phyloP scores from a whole-genome alignment of 1,140 invertebrate genomes.

The Venustaconcha ellipsiformis region DNA sequence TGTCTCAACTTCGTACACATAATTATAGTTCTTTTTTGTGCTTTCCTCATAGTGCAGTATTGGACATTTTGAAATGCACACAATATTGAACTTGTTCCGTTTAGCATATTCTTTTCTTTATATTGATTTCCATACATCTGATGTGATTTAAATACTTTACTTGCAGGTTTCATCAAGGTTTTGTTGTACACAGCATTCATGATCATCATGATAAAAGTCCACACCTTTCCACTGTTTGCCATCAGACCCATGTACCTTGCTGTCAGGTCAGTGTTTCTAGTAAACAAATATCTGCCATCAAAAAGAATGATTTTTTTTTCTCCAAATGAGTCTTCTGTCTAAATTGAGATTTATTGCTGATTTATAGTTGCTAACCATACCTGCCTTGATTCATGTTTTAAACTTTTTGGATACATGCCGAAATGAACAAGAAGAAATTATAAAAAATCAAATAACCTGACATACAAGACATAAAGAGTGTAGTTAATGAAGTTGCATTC shows the following conservation, averaged over 20 bases:
- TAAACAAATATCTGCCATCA: not conserved
- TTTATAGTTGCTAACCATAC: too few species aligned
- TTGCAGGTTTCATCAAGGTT: constrained; percentile 81
- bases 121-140: too few species aligned
- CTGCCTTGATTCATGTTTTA: too few species aligned
- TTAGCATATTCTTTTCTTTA: not conserved
- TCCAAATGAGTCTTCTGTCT: not conserved
- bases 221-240: constrained; percentile 97
- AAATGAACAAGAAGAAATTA: too few species aligned
- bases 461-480: too few species aligned
- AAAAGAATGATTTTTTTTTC: not conserved
- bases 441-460: too few species aligned
- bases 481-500: too few species aligned
- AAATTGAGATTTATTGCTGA: not conserved
- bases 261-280: constrained; percentile 77
- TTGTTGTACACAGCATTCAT: constrained; percentile 95
- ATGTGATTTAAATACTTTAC: constrained; percentile 14
- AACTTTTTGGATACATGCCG: too few species aligned
- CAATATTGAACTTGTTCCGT: not conserved
- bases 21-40: too few species aligned
- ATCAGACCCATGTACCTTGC: constrained; percentile 99
- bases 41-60: too few species aligned
- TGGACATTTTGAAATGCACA: not conserved
- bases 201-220: constrained; percentile 96
- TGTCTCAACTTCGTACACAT: too few species aligned